Base-by-base conservation (phyloP, 2,113 vertebrate genomes). In the Pterocles burchelli region DNA sequence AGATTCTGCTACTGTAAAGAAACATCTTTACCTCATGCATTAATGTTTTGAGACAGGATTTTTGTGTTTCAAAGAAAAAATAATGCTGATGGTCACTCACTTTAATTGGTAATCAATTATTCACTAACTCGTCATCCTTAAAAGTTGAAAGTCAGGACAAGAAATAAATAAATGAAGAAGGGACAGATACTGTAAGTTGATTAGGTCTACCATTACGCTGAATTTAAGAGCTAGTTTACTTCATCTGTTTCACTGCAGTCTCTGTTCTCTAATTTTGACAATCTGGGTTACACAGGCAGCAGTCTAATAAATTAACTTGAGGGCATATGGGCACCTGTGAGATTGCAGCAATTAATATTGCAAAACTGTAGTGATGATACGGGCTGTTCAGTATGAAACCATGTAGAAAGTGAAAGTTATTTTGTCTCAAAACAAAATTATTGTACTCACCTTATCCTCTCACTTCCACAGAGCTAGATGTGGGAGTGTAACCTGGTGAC, bases 151-250 rank as follows among this genome's bases (percentile, higher is more conserved):
- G 80, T 78, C 75, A 19, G 88, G 88, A 83, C 61, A 81, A 88
- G 61, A 91, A 88, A 92, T 90, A 94, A 95, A 96, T 91, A 96
- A 95, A 91, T 89, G 74, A 96, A 93, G 49, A 85, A 77, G 76
- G 17, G 28, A 26, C 63, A 93, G 65, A 73, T 85, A 43, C 72
- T 93, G 76, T 66, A 65, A 67, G 48, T 29, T 86, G 57, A 86
- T 90, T 82, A 86, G 73, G 36, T 93, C 85, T 92, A 49, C 80
- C 61, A 52, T 93, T 92, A 91, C 90, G 65, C 17, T 51, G 52
- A 78, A 72, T 55, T 88, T 68, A 78, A 84, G 76, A 74, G 65
- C 34, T 86, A 38, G 57, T 86, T 92, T 90, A 49, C 38, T 79
- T 36, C 41, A 59, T 85, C 88, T 80, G 10, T 90, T 86, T 46